Evolutionary conservation across 2,797 vertebrate species (phyloP).

Genomic region (Crocodylus rhombifer): DNA sequence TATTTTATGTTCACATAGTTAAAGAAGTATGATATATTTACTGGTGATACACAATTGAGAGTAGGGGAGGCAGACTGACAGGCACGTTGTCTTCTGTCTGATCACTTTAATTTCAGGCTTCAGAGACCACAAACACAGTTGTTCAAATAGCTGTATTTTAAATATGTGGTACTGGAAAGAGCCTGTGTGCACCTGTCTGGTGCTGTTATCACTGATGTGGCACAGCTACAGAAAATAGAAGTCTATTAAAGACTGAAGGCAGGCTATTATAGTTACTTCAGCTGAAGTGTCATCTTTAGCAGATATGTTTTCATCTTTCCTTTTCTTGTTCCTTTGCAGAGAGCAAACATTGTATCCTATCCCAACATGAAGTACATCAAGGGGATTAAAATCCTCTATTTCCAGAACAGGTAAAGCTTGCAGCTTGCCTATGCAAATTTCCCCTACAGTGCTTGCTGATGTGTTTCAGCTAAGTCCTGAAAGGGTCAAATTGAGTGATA

Average conservation of each 20-base stretch:
- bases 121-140: conserved; percentile 25
- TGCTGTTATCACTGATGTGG: conserved; percentile 8
- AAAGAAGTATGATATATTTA: conserved; percentile 52
- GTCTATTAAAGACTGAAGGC: not conserved
- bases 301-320: not conserved
- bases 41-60: conserved; percentile 14
- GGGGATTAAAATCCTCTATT: not conserved
- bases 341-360: not conserved
- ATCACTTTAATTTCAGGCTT: conserved; percentile 64
- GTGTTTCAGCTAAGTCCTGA: not conserved
- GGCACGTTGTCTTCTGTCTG: conserved; percentile 43
- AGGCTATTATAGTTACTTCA: not conserved
- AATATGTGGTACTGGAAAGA: not conserved
- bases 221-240: not conserved
- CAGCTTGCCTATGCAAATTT: not conserved
- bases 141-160: conserved; percentile 44
- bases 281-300: not conserved
- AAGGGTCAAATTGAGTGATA: not conserved
- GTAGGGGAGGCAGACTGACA: not conserved
- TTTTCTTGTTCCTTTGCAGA: not conserved
- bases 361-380: not conserved
- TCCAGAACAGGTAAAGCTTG: not conserved
- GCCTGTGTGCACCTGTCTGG: not conserved
- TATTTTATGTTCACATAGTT: conserved; percentile 40
- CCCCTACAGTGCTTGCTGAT: not conserved